A percentile compares a stretch with the other conserved stretches of the same genome.
phyloP scores from a whole-genome alignment of 1,140 invertebrate genomes.

The Drosophila sucinea region DNA sequence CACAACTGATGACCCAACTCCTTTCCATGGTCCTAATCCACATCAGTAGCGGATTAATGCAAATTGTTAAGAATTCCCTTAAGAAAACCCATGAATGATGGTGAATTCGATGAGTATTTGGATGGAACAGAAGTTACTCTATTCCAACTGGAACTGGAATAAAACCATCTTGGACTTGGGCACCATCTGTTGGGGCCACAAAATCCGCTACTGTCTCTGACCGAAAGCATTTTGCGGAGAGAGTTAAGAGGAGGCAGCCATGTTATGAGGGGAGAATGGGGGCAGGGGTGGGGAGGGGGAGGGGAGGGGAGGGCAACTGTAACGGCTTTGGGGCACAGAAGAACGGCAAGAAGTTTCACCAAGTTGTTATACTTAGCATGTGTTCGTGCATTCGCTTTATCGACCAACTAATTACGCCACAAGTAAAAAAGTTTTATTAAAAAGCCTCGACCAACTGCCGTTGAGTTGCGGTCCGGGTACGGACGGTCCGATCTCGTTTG shows the following conservation, averaged over 20 bases:
- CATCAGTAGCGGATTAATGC: not conserved
- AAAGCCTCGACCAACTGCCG: constrained; percentile 25
- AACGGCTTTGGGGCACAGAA: constrained; percentile 6
- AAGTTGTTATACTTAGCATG: constrained; percentile 29
- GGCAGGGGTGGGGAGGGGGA: not conserved
- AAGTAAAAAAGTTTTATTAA: constrained; percentile 37
- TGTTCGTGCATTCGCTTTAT: constrained; percentile 32
- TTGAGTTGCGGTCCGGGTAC: constrained; percentile 5
- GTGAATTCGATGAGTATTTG: too few species aligned
- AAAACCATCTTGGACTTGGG: too few species aligned
- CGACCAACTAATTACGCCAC: constrained; percentile 35
- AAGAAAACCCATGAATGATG: too few species aligned
- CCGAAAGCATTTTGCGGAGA: not conserved
- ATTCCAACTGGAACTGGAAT: too few species aligned
- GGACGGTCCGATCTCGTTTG: not conserved
- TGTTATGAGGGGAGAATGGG: not conserved
- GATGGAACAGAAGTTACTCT: too few species aligned
- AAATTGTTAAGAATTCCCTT: too few species aligned
- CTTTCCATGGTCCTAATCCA: not conserved
- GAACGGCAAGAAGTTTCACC: constrained; percentile 13
- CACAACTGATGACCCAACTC: constrained; percentile 1
- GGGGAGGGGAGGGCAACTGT: not conserved
- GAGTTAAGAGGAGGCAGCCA: not conserved
- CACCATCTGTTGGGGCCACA: not conserved
- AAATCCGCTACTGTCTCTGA: constrained; percentile 5